Evolutionary conservation across 1,140 invertebrate genomes (phyloP).

Genomic region (Homalodisca vitripennis): DNA sequence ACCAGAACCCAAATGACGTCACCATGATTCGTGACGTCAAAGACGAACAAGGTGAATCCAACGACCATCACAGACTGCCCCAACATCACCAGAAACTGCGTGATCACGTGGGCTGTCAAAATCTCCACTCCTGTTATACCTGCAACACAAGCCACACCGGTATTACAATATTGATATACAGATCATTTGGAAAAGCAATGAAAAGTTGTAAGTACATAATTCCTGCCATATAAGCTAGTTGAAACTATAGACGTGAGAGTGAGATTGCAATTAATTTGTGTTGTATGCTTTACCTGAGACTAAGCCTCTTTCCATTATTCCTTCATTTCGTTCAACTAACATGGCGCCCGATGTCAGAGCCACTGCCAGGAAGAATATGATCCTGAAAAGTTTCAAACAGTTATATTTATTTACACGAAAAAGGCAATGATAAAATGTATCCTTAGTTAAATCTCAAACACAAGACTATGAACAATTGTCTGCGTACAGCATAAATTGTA

Average conservation of each 20-base stretch:
- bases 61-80: conserved; percentile 92
- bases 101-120: conserved; percentile 87
- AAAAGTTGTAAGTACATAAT: no score
- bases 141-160: conserved; percentile 44
- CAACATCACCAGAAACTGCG: conserved; percentile 91
- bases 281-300: conserved; percentile 59
- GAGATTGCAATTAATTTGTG: no score
- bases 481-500: no score
- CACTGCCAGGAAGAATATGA: conserved; percentile 91
- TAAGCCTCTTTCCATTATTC: conserved; percentile 85
- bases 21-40: conserved; percentile 63
- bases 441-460: no score
- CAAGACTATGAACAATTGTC: no score
- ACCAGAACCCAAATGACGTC: conserved; percentile 51
- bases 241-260: no score
- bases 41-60: conserved; percentile 74
- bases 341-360: conserved; percentile 90
- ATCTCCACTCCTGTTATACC: conserved; percentile 88
- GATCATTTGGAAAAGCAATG: neutral
- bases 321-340: conserved; percentile 86
- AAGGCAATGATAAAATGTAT: neutral
- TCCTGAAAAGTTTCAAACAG: conserved; percentile 57
- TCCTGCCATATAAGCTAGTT: no score
- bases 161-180: neutral
- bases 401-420: conserved; percentile 19